Percentiles rank a stretch among this genome's conserved stretches.
These are phyloP conservation scores for Bombus ignitus DNA, from an alignment of 1,140 invertebrate genomes.

Conservation along the genomic window DNA sequence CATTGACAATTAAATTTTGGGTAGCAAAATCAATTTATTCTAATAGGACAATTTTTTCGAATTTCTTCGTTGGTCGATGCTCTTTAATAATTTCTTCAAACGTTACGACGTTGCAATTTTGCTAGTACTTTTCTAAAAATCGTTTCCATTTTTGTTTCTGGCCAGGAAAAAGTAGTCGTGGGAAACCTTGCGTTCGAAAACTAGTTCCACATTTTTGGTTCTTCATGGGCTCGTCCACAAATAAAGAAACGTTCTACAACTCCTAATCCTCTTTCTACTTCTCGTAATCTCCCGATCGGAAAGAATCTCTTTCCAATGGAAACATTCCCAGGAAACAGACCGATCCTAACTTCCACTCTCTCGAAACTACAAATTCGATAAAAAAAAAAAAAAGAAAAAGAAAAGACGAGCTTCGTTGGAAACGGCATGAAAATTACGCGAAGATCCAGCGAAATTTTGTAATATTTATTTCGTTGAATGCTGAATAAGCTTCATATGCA, in stretches of 20 bases:
- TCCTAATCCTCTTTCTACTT: not conserved
- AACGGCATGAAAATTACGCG: not conserved
- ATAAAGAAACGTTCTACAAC: slow-evolving; percentile 1
- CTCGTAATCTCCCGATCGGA: not conserved
- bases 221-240: not conserved
- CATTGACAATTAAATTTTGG: no score
- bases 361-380: not conserved
- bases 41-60: not conserved
- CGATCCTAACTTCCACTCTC: not conserved
- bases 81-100: not conserved
- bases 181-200: no score
- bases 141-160: not conserved
- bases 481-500: no score
- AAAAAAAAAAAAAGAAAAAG: not conserved
- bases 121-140: no score
- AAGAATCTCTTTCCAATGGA: not conserved
- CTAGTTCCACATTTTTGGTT: not conserved
- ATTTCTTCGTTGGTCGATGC: not conserved
- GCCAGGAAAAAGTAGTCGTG: not conserved
- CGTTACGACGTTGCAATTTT: not conserved
- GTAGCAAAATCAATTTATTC: no score
- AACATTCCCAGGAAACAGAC: not conserved
- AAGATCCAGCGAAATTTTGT: no score
- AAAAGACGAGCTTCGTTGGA: no score
- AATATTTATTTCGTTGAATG: not conserved